These are phyloP conservation scores for Passerina amoena DNA, from an alignment of 2,113 vertebrate species.

Conservation along the genomic window DNA sequence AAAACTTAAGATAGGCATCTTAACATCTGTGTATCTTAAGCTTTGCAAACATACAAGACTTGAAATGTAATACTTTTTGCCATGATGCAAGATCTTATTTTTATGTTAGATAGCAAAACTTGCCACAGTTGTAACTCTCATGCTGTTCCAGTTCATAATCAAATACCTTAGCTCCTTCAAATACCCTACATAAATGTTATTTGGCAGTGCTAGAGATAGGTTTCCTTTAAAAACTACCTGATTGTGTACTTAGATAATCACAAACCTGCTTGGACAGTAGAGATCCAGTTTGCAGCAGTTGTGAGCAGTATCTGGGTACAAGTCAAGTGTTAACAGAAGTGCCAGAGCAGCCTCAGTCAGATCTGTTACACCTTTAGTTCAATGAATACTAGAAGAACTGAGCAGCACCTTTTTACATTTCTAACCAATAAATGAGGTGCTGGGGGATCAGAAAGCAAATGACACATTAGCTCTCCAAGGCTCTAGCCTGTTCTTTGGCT, in stretches of 20 bases:
- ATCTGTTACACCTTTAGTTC: background rate
- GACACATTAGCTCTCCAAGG: background rate
- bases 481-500: background rate
- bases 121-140: background rate
- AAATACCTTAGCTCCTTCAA: background rate
- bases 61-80: background rate
- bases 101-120: background rate
- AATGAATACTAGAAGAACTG: background rate
- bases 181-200: background rate
- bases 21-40: background rate
- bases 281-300: conserved; percentile 12
- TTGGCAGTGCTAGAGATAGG: background rate
- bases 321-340: background rate
- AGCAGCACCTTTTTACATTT: background rate
- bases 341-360: background rate
- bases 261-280: background rate
- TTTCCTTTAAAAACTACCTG: background rate
- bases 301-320: rapidly evolving
- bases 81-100: background rate
- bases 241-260: background rate
- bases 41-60: conserved; percentile 12
- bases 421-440: background rate
- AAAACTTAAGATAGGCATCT: conserved; percentile 5
- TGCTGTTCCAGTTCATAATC: background rate
- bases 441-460: background rate